Conservation (phyloP, 2,113 vertebrate genomes). For the Echinops telfairi region DNA sequence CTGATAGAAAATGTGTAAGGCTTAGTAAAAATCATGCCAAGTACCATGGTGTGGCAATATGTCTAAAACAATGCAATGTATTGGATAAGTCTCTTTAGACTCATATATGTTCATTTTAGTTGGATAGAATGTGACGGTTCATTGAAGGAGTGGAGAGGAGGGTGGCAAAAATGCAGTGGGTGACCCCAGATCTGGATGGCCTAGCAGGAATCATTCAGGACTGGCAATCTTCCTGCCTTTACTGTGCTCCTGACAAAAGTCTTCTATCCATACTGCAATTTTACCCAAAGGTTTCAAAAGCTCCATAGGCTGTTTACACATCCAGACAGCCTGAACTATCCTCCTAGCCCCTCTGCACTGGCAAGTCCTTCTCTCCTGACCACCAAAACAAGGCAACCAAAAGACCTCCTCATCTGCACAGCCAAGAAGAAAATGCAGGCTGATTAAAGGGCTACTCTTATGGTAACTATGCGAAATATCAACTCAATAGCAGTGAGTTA, state of each 20-base stretch:
- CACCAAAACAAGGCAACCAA: background rate
- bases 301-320: background rate
- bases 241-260: background rate
- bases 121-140: constrained; percentile 21
- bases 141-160: background rate
- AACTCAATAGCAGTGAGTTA: too few species aligned
- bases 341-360: background rate
- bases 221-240: constrained; percentile 1
- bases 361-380: background rate
- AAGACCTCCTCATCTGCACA: background rate
- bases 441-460: background rate
- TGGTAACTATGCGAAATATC: too few species aligned
- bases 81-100: constrained; percentile 23
- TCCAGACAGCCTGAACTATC: background rate
- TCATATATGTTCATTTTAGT: constrained; percentile 19
- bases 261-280: background rate
- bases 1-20: constrained; percentile 49
- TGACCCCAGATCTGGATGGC: background rate
- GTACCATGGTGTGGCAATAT: background rate
- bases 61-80: constrained; percentile 51
- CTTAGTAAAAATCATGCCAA: constrained; percentile 45
- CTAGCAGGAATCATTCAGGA: background rate
- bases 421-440: constrained; percentile 14
- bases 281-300: background rate
- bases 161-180: background rate